Base-by-base conservation (phyloP, 37 sponge, comb jelly and placozoan genomes). In the Amphimedon queenslandica region DNA sequence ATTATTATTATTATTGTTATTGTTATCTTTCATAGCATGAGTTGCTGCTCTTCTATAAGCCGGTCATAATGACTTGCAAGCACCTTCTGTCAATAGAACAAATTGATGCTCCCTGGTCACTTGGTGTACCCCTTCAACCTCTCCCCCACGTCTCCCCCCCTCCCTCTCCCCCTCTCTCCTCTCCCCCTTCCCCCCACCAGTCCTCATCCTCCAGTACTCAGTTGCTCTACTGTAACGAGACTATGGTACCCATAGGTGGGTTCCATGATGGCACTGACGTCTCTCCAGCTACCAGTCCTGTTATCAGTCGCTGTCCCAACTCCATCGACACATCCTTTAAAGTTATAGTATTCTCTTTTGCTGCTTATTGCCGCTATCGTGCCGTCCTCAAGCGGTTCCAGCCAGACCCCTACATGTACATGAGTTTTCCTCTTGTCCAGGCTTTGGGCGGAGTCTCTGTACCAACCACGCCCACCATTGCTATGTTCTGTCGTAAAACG, bases 311-410 rank as follows among this genome's bases (percentile, higher is more conserved):
- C 8, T 18, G 53, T 47, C 53, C 53, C 13, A 8, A 8, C 8
- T 47, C 13, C 13, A 18, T 18, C 13, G n/a, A n/a, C n/a, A n/a
- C 51, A 47, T 18, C 13, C 13, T 60, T 60, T 60, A 11, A 60
- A 60, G 24, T 60, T 6, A 6, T 25, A 6, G 61, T n/a, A 25
- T 6, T n/a, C 5, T 25, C 27, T 6, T 25, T n/a, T n/a, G 8
- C 61, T 25, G 5, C 21, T 6, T 60, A 60, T n/a, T 60, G 61
- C 21, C 61, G 61, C 28, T 60, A 60, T n/a, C 61, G 61, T 60
- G 61, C 61, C 5, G 61, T 60, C 24, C 27, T 60, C 5, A n/a
- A 11, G 23, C 61, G 28, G 28, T n/a, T 60, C 21, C 24, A 25
- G 21, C 61, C 61, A 60, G 28, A 13, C 5, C 24, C 61, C 28